Base-by-base conservation (phyloP, 2,888 invertebrate genomes). In the Ectemnius cavifrons region DNA sequence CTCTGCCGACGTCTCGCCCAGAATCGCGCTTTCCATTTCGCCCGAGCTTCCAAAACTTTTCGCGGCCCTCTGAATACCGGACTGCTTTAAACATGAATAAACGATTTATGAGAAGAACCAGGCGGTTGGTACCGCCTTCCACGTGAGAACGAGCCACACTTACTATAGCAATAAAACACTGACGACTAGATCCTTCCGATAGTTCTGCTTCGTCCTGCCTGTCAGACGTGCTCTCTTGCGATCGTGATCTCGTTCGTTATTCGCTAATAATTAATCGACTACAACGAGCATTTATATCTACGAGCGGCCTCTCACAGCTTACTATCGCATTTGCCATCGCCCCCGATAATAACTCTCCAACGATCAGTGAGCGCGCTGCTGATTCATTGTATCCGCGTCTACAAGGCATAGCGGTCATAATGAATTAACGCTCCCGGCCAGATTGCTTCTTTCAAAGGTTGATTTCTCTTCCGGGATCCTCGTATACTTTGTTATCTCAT, bases 41-140 rank as follows among this genome's bases (percentile, higher is more conserved):
- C 82, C 82, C 86, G 84, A 86, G 86, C 79, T 85, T 82, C 75
- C 81, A 81, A 85, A 85, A 86, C 72, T 86, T 85, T 85, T 64
- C 66, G 61, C 73, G 66, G 74, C 70, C 75, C 72, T 73, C 75
- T 73, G 81, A 81, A 84, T 79, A 81, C 73, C 82, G 83, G 79
- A 81, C 86, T 88, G 86, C 88, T 87, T 89, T 89, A 88, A 89
- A 89, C 89, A 89, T 85, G 89, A 88, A 89, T 89, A 89, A 88
- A 88, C 89, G 89, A 89, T 89, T 89, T 89, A 87, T 88, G 86
- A 81, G 74, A 69, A 69, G 76, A 73, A 69, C 75, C 74, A 62
- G 79, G 71, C 69, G 37, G 37, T 73, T 70, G 70, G 69, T 66
- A 77, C 23, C 23, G 75, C 57, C 27, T 56, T 62, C 37, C 2